Evolutionary conservation across 2,797 vertebrate genomes (phyloP).

Genomic region (Silurus lanzhouensis): DNA sequence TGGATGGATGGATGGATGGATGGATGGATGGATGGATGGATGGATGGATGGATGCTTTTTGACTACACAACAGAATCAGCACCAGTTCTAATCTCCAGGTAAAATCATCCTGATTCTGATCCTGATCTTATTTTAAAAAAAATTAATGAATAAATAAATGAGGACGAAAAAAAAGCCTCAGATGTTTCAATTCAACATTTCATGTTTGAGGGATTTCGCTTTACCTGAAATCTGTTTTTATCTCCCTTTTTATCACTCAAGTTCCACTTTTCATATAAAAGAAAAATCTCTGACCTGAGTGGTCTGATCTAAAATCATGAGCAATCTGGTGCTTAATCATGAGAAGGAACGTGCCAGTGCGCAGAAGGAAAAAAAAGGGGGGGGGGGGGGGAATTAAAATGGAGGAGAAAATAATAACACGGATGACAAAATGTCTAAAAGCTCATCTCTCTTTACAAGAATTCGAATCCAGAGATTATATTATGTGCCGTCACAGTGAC

Average conservation of each 20-base stretch:
- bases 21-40: too few relatives aligned
- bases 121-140: too few relatives aligned
- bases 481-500: constrained; percentile 54
- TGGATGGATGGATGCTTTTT: too few relatives aligned
- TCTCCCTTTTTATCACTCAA: not conserved
- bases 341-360: not conserved
- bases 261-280: not conserved
- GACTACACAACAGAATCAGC: too few relatives aligned
- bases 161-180: too few relatives aligned
- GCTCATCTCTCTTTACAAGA: constrained; percentile 75
- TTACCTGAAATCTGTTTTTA: not conserved
- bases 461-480: constrained; percentile 78
- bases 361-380: not conserved
- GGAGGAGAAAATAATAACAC: constrained; percentile 70
- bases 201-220: not conserved
- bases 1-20: too few relatives aligned
- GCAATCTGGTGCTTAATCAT: constrained; percentile 4
- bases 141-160: too few relatives aligned
- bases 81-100: too few relatives aligned
- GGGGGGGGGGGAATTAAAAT: constrained; percentile 62
- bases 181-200: not conserved
- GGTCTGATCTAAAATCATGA: not conserved
- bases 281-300: too few relatives aligned
- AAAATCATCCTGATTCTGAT: too few relatives aligned
- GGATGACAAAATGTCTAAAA: constrained; percentile 73